Conservation (phyloP, 2,113 vertebrate genomes). For the Piaya cayana region DNA sequence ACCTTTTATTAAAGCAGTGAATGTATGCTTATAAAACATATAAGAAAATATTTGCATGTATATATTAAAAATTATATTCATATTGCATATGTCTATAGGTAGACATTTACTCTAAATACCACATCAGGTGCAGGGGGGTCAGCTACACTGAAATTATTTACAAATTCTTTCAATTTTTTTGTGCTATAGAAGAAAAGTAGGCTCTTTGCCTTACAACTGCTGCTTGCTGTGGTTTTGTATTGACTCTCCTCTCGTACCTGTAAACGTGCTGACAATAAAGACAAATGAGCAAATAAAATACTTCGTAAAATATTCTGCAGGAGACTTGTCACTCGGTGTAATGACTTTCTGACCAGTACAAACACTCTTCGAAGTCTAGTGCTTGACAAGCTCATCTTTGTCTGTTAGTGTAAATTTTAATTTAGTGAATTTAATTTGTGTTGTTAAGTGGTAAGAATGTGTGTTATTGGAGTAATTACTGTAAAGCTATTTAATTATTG, state of each 20-base stretch:
- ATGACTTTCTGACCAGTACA: conserved; percentile 8
- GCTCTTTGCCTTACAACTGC: background rate
- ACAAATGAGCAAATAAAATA: background rate
- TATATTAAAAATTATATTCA: background rate
- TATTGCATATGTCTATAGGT: background rate
- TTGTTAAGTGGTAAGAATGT: conserved; percentile 70
- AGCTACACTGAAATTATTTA: background rate
- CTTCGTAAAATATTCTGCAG: conserved; percentile 13
- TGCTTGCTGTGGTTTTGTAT: background rate
- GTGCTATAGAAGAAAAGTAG: background rate
- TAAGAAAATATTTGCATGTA: background rate
- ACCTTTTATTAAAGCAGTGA: background rate
- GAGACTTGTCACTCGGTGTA: background rate
- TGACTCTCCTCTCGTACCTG: background rate
- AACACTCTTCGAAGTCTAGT: background rate
- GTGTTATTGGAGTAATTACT: conserved; percentile 70
- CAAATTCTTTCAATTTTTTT: background rate
- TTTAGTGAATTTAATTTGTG: conserved; percentile 63
- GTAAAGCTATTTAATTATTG: conserved; percentile 79
- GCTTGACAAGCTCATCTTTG: background rate
- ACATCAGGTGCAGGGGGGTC: background rate
- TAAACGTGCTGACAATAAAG: background rate
- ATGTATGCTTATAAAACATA: background rate
- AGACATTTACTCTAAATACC: background rate
- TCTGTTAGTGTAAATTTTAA: conserved; percentile 55